Conservation (phyloP, 2,888 invertebrate genomes). For the Scaptomyza caliginosa region DNA sequence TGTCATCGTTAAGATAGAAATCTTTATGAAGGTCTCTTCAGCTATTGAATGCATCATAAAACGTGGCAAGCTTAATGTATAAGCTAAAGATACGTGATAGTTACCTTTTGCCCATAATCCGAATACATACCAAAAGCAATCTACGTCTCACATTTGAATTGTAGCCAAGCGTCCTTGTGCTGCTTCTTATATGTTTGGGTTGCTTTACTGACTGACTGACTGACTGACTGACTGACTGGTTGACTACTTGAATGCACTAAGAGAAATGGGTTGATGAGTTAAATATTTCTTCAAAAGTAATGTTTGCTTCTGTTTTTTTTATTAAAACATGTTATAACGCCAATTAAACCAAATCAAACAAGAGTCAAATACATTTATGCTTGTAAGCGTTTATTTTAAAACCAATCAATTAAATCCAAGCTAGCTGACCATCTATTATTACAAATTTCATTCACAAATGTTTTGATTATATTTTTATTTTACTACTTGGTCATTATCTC, state of each 20-base stretch:
- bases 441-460: too few species aligned
- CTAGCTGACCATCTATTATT: too few species aligned
- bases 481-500: too few species aligned
- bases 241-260: background rate
- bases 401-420: too few species aligned
- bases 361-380: too few species aligned
- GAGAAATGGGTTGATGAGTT: too few species aligned
- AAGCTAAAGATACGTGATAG: slow-evolving; percentile 46
- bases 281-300: too few species aligned
- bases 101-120: slow-evolving; percentile 32
- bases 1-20: slow-evolving; percentile 81
- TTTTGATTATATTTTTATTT: too few species aligned
- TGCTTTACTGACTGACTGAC: background rate
- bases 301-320: too few species aligned
- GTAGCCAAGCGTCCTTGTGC: slow-evolving; percentile 13
- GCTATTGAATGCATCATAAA: slow-evolving; percentile 43
- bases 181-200: slow-evolving; percentile 17
- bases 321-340: too few species aligned
- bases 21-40: slow-evolving; percentile 80
- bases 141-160: slow-evolving; percentile 24
- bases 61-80: slow-evolving; percentile 38
- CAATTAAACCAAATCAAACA: too few species aligned
- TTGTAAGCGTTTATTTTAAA: too few species aligned
- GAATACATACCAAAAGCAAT: slow-evolving; percentile 4
- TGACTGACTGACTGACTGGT: background rate